phyloP scores from a whole-genome alignment of 2,888 invertebrate species.

The Eueremaeus valkanovi region DNA sequence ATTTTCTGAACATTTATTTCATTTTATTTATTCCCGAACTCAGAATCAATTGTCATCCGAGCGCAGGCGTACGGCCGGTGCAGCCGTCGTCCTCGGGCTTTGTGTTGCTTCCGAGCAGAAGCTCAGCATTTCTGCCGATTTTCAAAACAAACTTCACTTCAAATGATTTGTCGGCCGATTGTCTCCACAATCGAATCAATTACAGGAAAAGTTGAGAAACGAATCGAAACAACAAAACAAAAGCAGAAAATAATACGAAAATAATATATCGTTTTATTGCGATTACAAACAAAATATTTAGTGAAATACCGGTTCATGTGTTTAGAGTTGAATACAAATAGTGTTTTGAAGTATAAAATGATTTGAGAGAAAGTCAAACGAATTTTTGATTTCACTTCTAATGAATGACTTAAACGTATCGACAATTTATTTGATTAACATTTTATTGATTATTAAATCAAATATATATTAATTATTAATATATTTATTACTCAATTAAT shows the following conservation, averaged over 20 bases:
- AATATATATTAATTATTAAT: too few relatives aligned
- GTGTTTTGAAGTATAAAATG: too few relatives aligned
- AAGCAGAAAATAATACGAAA: too few relatives aligned
- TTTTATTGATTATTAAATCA: too few relatives aligned
- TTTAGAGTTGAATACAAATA: too few relatives aligned
- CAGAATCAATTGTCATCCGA: conserved; percentile 3
- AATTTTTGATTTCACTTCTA: background rate
- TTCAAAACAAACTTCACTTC: conserved; percentile 44
- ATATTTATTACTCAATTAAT: too few relatives aligned
- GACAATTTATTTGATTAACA: too few relatives aligned
- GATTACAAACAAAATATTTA: too few relatives aligned
- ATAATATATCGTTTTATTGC: too few relatives aligned
- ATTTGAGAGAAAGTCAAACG: background rate
- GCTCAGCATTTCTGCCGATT: conserved; percentile 72
- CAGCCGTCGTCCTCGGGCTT: conserved; percentile 57
- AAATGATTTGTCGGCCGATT: conserved; percentile 19
- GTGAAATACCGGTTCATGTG: too few relatives aligned
- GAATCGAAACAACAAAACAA: background rate
- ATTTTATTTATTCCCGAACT: background rate
- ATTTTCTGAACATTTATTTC: too few relatives aligned
- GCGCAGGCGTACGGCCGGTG: conserved; percentile 25
- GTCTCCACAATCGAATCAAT: conserved; percentile 7
- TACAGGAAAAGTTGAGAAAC: background rate
- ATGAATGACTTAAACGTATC: too few relatives aligned
- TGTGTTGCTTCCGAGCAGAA: conserved; percentile 71